Conservation (phyloP, 2,797 vertebrate genomes). For the Antennarius maculatus region DNA sequence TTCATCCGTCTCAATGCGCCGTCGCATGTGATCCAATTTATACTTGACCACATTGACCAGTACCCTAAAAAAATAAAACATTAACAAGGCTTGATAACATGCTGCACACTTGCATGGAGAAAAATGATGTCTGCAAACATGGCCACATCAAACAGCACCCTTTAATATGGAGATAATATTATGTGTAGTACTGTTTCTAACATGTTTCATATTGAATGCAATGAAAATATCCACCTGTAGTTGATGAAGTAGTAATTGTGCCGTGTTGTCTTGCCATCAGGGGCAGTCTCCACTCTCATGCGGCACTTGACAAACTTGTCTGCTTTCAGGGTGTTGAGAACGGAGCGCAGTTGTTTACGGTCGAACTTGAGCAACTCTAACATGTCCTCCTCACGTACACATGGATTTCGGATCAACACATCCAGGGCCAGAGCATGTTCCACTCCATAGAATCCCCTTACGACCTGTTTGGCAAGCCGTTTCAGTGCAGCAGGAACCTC, state of each 20-base stretch:
- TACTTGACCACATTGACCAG: conserved; percentile 99
- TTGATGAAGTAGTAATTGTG: conserved; percentile 99
- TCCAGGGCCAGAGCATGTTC: conserved; percentile 96
- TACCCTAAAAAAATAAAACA: conserved; percentile 66
- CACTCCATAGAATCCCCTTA: conserved; percentile 95
- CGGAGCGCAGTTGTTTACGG: conserved; percentile 94
- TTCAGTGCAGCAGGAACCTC: conserved; percentile 95
- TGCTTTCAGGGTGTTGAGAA: conserved; percentile 95
- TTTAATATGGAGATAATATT: not conserved
- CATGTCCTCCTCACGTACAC: conserved; percentile 99
- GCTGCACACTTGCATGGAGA: too few relatives aligned
- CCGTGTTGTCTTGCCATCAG: conserved; percentile 94
- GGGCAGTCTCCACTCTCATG: conserved; percentile 96
- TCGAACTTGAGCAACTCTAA: conserved; percentile 97
- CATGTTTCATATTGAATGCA: not conserved
- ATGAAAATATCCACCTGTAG: conserved; percentile 75
- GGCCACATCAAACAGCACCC: not conserved
- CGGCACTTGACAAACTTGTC: conserved; percentile 99
- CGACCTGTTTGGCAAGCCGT: conserved; percentile 96
- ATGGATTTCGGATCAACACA: conserved; percentile 95
- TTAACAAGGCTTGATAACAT: not conserved
- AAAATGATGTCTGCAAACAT: too few relatives aligned
- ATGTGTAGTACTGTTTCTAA: not conserved
- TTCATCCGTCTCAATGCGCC: conserved; percentile 96
- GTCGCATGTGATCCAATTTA: conserved; percentile 98